Evolutionary conservation across 2,888 invertebrate genomes (phyloP).

Genomic region (Atherix ibis): DNA sequence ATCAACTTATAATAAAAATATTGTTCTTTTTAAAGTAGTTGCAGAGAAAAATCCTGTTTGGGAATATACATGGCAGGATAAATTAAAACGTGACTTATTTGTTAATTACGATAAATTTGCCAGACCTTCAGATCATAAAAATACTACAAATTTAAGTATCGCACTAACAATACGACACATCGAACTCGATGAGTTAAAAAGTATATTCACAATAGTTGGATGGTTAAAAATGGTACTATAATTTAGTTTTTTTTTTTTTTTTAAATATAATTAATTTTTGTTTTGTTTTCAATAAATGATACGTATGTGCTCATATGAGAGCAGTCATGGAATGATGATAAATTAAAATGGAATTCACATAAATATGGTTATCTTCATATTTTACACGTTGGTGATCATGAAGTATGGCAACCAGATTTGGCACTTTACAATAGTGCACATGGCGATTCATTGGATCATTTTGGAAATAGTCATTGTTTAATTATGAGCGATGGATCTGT

Average conservation of each 20-base stretch:
- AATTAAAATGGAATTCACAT: slow-evolving; percentile 51
- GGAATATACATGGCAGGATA: slow-evolving; percentile 41
- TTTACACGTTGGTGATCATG: slow-evolving; percentile 48
- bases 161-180: slow-evolving; percentile 41
- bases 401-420: slow-evolving; percentile 67
- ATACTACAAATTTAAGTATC: slow-evolving; percentile 24
- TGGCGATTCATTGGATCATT: slow-evolving; percentile 41
- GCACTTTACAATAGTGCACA: slow-evolving; percentile 53
- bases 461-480: slow-evolving; percentile 40
- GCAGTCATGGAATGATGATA: slow-evolving; percentile 62
- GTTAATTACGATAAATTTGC: slow-evolving; percentile 32
- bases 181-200: slow-evolving; percentile 45
- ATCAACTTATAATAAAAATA: too few species aligned
- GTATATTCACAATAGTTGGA: slow-evolving; percentile 41
- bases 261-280: slow-evolving; percentile 1
- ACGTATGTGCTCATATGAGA: too few species aligned
- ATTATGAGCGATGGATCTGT: slow-evolving; percentile 35
- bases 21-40: too few species aligned
- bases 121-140: slow-evolving; percentile 21
- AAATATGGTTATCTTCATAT: slow-evolving; percentile 46
- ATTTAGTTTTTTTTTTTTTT: neutral
- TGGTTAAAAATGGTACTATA: slow-evolving; percentile 44
- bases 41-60: slow-evolving; percentile 34
- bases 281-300: too few species aligned
- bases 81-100: slow-evolving; percentile 39